These are phyloP conservation scores for Trichechus manatus DNA, from an alignment of 2,113 vertebrate genomes.

Conservation along the genomic window DNA sequence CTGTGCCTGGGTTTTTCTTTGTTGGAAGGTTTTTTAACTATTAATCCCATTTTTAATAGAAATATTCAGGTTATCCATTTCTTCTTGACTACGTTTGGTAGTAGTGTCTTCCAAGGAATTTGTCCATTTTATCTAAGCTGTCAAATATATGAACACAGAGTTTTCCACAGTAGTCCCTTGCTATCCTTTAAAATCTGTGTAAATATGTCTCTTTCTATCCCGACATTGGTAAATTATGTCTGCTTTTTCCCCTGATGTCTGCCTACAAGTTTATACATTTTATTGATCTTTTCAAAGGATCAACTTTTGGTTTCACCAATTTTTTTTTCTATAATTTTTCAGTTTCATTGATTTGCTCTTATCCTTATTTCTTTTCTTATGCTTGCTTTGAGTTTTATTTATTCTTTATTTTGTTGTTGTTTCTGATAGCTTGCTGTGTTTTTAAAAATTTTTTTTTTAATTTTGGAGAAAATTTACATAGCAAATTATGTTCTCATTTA, in stretches of 20 bases:
- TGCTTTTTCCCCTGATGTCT: too few relatives aligned
- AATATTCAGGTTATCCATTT: not conserved
- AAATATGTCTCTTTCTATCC: too few relatives aligned
- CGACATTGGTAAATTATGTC: too few relatives aligned
- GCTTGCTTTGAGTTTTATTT: too few relatives aligned
- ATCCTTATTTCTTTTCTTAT: too few relatives aligned
- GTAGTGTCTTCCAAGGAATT: not conserved
- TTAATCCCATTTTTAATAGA: not conserved
- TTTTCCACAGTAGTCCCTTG: too few relatives aligned
- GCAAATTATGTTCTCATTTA: not conserved
- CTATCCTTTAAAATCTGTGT: too few relatives aligned
- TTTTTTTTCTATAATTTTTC: not conserved
- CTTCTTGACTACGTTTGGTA: not conserved
- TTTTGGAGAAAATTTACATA: not conserved
- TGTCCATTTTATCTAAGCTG: not conserved
- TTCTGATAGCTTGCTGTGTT: too few relatives aligned
- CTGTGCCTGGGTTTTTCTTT: not conserved
- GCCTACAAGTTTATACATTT: too few relatives aligned
- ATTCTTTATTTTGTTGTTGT: too few relatives aligned
- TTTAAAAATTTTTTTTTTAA: not conserved
- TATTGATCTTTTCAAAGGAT: too few relatives aligned
- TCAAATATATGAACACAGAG: not conserved
- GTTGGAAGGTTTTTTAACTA: not conserved
- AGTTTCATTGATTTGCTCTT: too few relatives aligned
- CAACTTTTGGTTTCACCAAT: not conserved